Conservation (phyloP, 2,113 vertebrate genomes). For the Dermatemys mawii region DNA sequence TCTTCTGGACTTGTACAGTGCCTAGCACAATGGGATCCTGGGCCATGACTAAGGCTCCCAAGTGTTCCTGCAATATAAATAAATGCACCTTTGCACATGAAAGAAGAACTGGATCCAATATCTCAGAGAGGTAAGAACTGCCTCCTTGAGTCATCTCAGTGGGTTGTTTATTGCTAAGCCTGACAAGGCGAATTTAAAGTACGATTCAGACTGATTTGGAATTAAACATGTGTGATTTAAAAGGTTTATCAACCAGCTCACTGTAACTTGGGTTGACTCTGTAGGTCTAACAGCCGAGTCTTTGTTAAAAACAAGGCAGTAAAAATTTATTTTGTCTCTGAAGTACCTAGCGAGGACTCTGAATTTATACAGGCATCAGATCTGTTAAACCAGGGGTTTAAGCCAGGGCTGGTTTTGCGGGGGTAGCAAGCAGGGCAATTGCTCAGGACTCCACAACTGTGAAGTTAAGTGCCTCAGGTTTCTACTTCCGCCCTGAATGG, state of each 20-base stretch:
- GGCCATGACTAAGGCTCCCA: neutral
- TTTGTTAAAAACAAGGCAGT: neutral
- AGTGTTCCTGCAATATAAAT: no score
- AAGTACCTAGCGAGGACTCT: neutral
- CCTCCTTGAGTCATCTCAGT: neutral
- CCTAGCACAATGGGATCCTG: neutral
- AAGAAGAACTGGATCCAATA: neutral
- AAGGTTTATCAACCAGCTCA: neutral
- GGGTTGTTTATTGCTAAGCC: neutral
- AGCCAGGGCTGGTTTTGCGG: no score
- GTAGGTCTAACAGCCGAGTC: neutral
- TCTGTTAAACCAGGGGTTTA: neutral
- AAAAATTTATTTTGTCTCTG: slow-evolving; percentile 25
- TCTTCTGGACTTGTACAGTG: neutral
- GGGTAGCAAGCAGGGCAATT: no score
- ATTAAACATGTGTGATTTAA: neutral
- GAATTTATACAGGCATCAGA: slow-evolving; percentile 6
- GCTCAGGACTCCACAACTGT: no score
- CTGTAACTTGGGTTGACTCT: neutral
- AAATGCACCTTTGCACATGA: neutral
- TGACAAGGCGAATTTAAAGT: neutral
- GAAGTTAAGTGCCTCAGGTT: no score
- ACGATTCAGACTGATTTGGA: neutral
- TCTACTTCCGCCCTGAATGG: no score
- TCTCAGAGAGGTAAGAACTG: neutral